A percentile compares a stretch with the other conserved stretches of the same genome.
Evolutionary conservation across 2,113 vertebrate species (phyloP).

Genomic region (Labeo rohita): DNA sequence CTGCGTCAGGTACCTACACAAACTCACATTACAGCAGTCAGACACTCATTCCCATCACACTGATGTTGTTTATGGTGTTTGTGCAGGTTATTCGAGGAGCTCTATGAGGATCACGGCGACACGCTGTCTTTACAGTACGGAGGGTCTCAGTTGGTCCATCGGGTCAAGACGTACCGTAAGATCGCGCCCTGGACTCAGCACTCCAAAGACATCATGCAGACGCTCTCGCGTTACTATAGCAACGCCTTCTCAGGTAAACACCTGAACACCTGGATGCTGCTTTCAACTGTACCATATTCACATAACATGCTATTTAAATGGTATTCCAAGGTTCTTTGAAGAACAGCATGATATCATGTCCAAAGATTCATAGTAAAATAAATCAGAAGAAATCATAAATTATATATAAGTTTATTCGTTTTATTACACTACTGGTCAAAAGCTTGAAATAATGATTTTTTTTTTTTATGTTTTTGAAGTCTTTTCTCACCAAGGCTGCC

Average conservation of each 20-base stretch:
- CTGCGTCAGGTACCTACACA: conserved; percentile 85
- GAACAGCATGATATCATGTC: too few species aligned
- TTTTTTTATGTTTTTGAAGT: too few species aligned
- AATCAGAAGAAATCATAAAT: too few species aligned
- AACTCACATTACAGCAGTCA: not conserved
- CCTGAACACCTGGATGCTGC: not conserved
- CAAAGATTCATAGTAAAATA: too few species aligned
- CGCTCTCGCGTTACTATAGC: conserved; percentile 94
- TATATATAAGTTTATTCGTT: too few species aligned
- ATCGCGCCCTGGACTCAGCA: conserved; percentile 98
- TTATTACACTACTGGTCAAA: too few species aligned
- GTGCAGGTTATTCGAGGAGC: conserved; percentile 93
- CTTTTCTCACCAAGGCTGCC: too few species aligned
- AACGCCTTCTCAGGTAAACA: conserved; percentile 94
- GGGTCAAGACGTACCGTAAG: conserved; percentile 97
- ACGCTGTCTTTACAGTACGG: conserved; percentile 95
- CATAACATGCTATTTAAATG: too few species aligned
- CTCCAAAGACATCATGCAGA: conserved; percentile 98
- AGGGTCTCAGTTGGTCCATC: conserved; percentile 96
- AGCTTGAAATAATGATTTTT: too few species aligned
- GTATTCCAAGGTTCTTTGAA: too few species aligned
- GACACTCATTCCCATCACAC: not conserved
- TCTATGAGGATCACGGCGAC: conserved; percentile 98
- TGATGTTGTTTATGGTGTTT: not conserved
- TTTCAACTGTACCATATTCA: not conserved